Percentiles rank a stretch among this genome's conserved stretches.
Conservation (phyloP, 2,888 invertebrate genomes). For the Drosophila mercatorum region DNA sequence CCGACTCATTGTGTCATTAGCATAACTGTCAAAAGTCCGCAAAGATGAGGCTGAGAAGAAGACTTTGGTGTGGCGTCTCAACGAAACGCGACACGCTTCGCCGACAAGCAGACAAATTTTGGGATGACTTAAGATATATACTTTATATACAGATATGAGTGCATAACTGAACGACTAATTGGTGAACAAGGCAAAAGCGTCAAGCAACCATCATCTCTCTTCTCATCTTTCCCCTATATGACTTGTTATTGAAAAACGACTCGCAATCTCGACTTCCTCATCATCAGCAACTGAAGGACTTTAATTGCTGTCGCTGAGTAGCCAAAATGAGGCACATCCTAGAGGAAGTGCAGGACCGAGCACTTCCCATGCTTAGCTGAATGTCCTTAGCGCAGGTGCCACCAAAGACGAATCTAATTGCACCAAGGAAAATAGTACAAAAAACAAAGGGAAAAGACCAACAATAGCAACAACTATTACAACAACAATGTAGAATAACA, state of each 20-base stretch:
- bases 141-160: neutral
- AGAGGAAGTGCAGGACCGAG: slow-evolving; percentile 47
- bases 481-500: slow-evolving; percentile 46
- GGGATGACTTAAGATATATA: slow-evolving; percentile 33
- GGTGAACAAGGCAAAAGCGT: neutral
- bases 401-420: slow-evolving; percentile 75
- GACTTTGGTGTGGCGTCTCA: slow-evolving; percentile 48
- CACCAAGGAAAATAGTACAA: slow-evolving; percentile 34
- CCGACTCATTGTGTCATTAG: slow-evolving; percentile 63
- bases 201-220: neutral
- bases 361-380: slow-evolving; percentile 48
- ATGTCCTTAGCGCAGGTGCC: slow-evolving; percentile 50
- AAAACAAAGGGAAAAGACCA: slow-evolving; percentile 20
- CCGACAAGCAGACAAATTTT: slow-evolving; percentile 69
- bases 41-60: slow-evolving; percentile 14
- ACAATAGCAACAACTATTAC: slow-evolving; percentile 46
- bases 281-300: slow-evolving; percentile 18
- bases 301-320: slow-evolving; percentile 28
- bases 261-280: slow-evolving; percentile 23
- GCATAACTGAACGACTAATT: slow-evolving; percentile 6
- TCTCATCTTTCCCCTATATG: neutral
- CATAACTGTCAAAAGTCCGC: slow-evolving; percentile 67
- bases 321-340: slow-evolving; percentile 65
- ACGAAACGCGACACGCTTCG: slow-evolving; percentile 53
- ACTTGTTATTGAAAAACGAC: neutral